Conservation (phyloP, 2,113 vertebrate genomes). For the Bubo blakistoni region DNA sequence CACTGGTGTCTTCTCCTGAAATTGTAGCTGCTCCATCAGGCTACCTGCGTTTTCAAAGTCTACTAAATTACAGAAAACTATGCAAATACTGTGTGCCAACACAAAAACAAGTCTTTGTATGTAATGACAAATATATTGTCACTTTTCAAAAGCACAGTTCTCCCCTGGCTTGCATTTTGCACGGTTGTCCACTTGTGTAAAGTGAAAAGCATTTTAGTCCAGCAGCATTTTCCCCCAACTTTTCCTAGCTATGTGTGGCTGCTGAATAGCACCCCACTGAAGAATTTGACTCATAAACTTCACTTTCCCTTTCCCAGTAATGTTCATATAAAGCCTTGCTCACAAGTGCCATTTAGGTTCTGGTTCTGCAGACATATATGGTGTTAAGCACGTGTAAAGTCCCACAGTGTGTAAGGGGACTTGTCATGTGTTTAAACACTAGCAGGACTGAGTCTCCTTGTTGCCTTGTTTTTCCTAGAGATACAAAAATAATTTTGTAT, state of each 20-base stretch:
- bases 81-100: background rate
- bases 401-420: background rate
- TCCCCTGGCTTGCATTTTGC: background rate
- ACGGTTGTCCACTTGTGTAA: background rate
- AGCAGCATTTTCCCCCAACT: background rate
- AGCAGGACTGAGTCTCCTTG: background rate
- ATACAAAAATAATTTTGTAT: slow-evolving; percentile 13
- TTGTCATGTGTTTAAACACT: background rate
- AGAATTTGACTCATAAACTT: background rate
- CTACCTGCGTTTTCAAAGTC: background rate
- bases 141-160: background rate
- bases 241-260: background rate
- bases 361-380: background rate
- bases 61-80: background rate
- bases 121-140: background rate
- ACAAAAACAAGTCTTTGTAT: background rate
- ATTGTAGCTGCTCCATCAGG: background rate
- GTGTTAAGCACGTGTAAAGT: background rate
- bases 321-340: background rate
- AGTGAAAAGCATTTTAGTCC: background rate
- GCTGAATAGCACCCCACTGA: background rate
- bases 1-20: background rate
- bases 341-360: background rate
- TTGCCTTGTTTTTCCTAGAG: background rate
- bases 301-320: background rate